Percentiles rank a stretch among this genome's conserved stretches.
Conservation (phyloP, 2,888 invertebrate species). For the Coecobrya sp. region DNA sequence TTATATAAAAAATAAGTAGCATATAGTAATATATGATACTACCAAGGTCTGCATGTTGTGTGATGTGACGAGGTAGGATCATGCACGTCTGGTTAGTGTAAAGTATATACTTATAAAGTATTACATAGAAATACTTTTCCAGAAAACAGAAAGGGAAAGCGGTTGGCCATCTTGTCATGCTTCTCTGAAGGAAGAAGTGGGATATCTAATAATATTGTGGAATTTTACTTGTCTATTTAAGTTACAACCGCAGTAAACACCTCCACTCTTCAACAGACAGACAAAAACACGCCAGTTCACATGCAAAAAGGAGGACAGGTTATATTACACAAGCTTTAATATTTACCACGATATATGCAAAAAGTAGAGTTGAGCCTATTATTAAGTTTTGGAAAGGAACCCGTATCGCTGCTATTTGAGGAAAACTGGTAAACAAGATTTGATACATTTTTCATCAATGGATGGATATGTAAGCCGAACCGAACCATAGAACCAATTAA, state of each 20-base stretch:
- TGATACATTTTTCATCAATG: too few species aligned
- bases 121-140: not conserved
- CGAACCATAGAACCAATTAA: too few species aligned
- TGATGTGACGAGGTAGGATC: constrained; percentile 31
- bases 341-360: not conserved
- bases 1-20: not conserved
- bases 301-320: not conserved
- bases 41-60: constrained; percentile 2
- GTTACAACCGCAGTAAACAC: constrained; percentile 20
- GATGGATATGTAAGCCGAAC: too few species aligned
- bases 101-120: not conserved
- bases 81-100: constrained; percentile 8
- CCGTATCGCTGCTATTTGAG: too few species aligned
- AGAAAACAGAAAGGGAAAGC: constrained; percentile 6
- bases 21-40: constrained; percentile 13
- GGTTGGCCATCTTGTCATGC: constrained; percentile 27
- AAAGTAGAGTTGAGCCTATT: too few species aligned
- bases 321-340: not conserved
- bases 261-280: constrained; percentile 21
- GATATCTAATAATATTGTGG: constrained; percentile 64
- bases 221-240: constrained; percentile 54
- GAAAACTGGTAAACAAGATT: too few species aligned
- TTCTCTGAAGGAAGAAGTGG: not conserved
- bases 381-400: too few species aligned
- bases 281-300: not conserved